These are phyloP conservation scores for Polyodon spathula DNA, from an alignment of 2,113 vertebrate genomes.

Conservation along the genomic window DNA sequence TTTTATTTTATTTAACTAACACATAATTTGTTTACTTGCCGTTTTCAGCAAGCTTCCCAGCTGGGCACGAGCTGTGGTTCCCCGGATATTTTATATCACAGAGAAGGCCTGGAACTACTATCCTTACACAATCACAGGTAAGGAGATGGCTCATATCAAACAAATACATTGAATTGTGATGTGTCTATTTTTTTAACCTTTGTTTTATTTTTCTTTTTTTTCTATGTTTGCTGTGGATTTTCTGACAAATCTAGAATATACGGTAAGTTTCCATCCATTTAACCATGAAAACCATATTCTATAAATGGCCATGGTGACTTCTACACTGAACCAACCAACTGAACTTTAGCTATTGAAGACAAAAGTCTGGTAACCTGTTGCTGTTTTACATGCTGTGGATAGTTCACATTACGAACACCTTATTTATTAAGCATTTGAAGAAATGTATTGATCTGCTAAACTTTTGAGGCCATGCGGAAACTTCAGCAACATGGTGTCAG, in stretches of 20 bases:
- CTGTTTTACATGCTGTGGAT: no score
- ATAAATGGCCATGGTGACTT: not conserved
- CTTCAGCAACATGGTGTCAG: no score
- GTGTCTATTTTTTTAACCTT: not conserved
- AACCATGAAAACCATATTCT: not conserved
- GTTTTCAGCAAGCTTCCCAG: slow-evolving; percentile 50
- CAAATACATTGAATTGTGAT: not conserved
- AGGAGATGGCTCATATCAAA: not conserved
- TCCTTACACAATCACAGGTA: slow-evolving; percentile 62
- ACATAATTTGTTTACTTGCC: not conserved
- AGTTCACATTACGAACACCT: no score
- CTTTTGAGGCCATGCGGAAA: no score
- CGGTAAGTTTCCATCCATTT: slow-evolving; percentile 15
- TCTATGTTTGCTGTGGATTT: not conserved
- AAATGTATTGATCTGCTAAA: no score
- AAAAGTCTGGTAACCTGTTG: not conserved
- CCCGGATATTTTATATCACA: slow-evolving; percentile 59
- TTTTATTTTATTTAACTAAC: no score
- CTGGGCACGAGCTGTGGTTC: slow-evolving; percentile 56
- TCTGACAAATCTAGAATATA: slow-evolving; percentile 19
- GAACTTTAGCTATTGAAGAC: not conserved
- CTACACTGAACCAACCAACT: not conserved
- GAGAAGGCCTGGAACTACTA: slow-evolving; percentile 66
- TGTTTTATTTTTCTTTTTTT: slow-evolving; percentile 6
- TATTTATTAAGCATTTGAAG: no score